Evolutionary conservation across 2,888 invertebrate species (phyloP), one percentile per base, ranked within the genome.

Genomic region (Pomacea canaliculata): DNA sequence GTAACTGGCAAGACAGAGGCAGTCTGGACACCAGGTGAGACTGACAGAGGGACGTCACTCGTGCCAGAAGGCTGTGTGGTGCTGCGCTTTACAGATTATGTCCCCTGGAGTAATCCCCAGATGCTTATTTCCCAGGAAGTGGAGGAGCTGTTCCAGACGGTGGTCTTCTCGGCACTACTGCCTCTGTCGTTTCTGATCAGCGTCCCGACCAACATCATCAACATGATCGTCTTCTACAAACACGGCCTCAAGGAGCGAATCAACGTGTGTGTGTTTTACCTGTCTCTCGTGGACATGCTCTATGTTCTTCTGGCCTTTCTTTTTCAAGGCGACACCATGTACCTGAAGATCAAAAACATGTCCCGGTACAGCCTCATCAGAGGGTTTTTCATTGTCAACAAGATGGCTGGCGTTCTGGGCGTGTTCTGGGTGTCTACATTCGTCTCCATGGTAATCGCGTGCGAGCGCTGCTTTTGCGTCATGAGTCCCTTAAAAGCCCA

Each of bases 381-480:
- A 19, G 56, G 51, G 18, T 56, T 73, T 65, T 49, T 73, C 27
- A 18, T 73, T 18, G 37, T 48, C 56, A 68, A 68, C 68, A 37
- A 73, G 18, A 19, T 73, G 59, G 51, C 59, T 19, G 51, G 12
- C 2, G 48, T 73, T 19, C 27, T 23, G 9, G 73, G 68, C 16
- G 68, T 73, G 10, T 67, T n/a, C 74, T 74, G 62, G 62, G 74
- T 69, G 49, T 74, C 74, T 2, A 49, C 68, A 3, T 62, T 69
- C 16, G 46, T 74, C n/a, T 69, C 74, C 74, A 74, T 46, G 62
- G 62, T 74, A 8, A 74, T 74, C 60, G 74, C 74, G 48, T 74
- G 74, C 16, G 74, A 74, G 74, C 37, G 74, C 16, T 74, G 74
- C 27, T 48, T 74, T 10, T 74, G 74, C 19, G 69, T 74, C 16